These are phyloP conservation scores for Arctia plantaginis DNA, from an alignment of 2,888 invertebrate genomes.

Conservation along the genomic window DNA sequence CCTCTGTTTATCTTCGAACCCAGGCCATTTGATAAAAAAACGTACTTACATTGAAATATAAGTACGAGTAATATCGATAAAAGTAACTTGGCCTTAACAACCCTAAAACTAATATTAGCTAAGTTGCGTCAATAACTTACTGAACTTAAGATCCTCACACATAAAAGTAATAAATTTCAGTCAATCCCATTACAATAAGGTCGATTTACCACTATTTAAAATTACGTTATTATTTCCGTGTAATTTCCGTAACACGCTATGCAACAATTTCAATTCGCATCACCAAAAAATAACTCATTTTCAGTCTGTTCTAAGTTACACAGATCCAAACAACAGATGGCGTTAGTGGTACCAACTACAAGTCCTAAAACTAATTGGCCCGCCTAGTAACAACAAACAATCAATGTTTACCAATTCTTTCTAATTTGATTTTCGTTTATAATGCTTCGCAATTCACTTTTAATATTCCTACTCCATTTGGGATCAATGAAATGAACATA, in stretches of 20 bases:
- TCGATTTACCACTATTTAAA: slow-evolving; percentile 12
- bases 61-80: slow-evolving; percentile 50
- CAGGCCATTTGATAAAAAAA: not conserved
- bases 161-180: slow-evolving; percentile 15
- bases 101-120: slow-evolving; percentile 61
- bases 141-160: slow-evolving; percentile 17
- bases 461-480: slow-evolving; percentile 21
- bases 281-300: slow-evolving; percentile 33
- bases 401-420: slow-evolving; percentile 46
- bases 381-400: slow-evolving; percentile 54
- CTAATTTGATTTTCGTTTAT: slow-evolving; percentile 46
- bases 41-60: no score
- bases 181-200: slow-evolving; percentile 7
- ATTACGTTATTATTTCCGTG: slow-evolving; percentile 17
- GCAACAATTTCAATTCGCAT: slow-evolving; percentile 30
- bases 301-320: slow-evolving; percentile 29
- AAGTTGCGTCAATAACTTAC: slow-evolving; percentile 51
- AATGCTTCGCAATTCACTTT: slow-evolving; percentile 42
- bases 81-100: slow-evolving; percentile 59
- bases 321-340: slow-evolving; percentile 62
- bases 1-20: not conserved
- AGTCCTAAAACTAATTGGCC: slow-evolving; percentile 14
- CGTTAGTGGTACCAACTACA: slow-evolving; percentile 46
- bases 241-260: slow-evolving; percentile 29
- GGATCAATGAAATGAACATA: slow-evolving; percentile 13